Evolutionary conservation across 2,888 invertebrate genomes (phyloP).

Genomic region (Heteromurus nitidus): DNA sequence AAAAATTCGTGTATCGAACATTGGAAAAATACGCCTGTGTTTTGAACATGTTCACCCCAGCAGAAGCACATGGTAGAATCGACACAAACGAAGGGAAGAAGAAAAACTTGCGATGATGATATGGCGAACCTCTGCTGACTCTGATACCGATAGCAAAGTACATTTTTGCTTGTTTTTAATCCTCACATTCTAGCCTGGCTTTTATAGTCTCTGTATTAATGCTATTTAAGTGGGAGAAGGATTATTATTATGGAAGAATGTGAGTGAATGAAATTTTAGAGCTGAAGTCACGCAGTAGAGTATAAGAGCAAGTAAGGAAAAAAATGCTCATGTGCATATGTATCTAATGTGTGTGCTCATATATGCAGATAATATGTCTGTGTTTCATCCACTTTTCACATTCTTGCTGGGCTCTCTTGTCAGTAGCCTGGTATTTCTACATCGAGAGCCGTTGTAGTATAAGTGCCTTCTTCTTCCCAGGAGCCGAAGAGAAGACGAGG

Average conservation of each 20-base stretch:
- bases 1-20: not conserved
- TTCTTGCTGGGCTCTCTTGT: not conserved
- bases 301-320: not conserved
- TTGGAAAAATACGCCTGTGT: not conserved
- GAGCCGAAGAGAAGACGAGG: not conserved
- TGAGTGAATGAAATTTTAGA: not conserved
- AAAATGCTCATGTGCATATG: not conserved
- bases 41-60: not conserved
- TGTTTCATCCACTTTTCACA: not conserved
- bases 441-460: too few species aligned
- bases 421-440: not conserved
- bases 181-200: conserved; percentile 2
- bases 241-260: conserved; percentile 11
- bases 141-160: conserved; percentile 14
- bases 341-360: not conserved
- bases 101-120: too few species aligned
- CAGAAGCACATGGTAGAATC: not conserved
- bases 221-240: not conserved
- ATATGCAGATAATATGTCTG: not conserved
- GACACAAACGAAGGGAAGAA: not conserved
- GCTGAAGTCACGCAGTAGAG: conserved; percentile 5
- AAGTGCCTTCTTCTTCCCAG: conserved; percentile 16
- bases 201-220: not conserved
- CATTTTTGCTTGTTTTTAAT: conserved; percentile 18
- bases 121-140: too few species aligned